Evolutionary conservation across 1,140 invertebrate species (phyloP).

Genomic region (Musca vetustissima): DNA sequence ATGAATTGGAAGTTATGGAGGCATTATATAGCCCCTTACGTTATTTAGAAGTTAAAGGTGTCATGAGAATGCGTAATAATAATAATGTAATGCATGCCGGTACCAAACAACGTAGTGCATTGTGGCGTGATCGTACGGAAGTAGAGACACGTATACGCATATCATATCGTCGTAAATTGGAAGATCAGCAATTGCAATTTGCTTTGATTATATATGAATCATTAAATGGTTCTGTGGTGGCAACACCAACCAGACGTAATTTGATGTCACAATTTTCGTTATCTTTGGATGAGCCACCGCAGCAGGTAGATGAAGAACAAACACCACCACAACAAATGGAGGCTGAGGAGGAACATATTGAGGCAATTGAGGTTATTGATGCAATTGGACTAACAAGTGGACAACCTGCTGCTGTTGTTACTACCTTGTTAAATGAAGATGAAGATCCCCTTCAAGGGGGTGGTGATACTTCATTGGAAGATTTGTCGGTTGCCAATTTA

Average conservation of each 20-base stretch:
- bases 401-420: not conserved
- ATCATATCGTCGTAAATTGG: conserved; percentile 25
- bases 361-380: conserved; percentile 8
- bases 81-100: not conserved
- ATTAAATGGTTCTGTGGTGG: not conserved
- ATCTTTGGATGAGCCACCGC: not conserved
- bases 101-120: not conserved
- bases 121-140: conserved; percentile 22
- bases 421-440: not conserved
- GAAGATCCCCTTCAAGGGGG: conserved; percentile 10
- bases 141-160: conserved; percentile 22
- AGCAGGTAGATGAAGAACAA: not conserved
- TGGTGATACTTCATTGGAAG: conserved; percentile 9
- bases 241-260: conserved; percentile 12
- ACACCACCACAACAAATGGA: not conserved
- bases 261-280: conserved; percentile 21
- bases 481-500: not conserved
- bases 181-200: conserved; percentile 25
- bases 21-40: conserved; percentile 12
- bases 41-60: conserved; percentile 22
- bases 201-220: conserved; percentile 29
- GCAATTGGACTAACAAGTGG: not conserved
- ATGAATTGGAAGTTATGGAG: conserved; percentile 22
- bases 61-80: not conserved
- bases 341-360: not conserved